phyloP scores from a whole-genome alignment of 2,113 vertebrate genomes.

The Ovis aries region ARS-UI_Ramb_v3.0 NC_056076.1:45668001-45668500 shows the following conservation, averaged over 20 bases:
- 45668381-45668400: neutral
- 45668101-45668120: neutral
- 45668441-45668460: neutral
- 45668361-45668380: neutral
- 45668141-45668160: neutral
- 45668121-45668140: neutral
- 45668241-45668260: neutral
- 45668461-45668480: neutral
- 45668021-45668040: neutral
- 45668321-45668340: neutral
- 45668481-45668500: neutral
- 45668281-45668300: neutral
- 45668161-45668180: neutral
- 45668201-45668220: neutral
- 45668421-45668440: neutral
- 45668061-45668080: accelerated
- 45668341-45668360: neutral
- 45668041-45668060: neutral
- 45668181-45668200: neutral
- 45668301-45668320: neutral
- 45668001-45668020: accelerated
- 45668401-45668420: neutral
- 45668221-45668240: neutral
- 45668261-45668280: neutral
- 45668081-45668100: neutral